Conservation (phyloP, 2,888 invertebrate genomes). For the Cerastis rubricosa region DNA sequence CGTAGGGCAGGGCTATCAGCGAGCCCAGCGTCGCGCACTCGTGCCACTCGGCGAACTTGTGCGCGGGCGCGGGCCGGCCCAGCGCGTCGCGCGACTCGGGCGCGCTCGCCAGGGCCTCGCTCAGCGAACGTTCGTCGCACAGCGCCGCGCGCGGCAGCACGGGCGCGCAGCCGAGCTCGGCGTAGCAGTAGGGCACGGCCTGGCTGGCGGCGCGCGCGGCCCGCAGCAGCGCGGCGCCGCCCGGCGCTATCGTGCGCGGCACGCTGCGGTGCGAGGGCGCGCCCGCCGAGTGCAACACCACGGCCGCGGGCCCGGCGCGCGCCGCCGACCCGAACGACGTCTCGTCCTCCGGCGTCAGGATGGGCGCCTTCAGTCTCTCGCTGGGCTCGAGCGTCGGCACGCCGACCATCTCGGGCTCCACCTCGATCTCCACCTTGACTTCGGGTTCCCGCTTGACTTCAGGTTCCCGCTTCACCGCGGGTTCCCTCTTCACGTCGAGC, state of each 20-base stretch:
- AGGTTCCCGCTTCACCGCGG: not conserved
- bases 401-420: conserved; percentile 59
- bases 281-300: conserved; percentile 45
- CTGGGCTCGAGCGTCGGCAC: conserved; percentile 75
- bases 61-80: conserved; percentile 79
- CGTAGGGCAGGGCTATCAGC: conserved; percentile 98
- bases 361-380: conserved; percentile 83
- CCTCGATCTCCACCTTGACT: conserved; percentile 61
- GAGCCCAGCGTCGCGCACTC: conserved; percentile 95
- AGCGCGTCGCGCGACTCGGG: conserved; percentile 70
- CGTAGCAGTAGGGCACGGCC: conserved; percentile 76
- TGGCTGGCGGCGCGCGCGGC: conserved; percentile 71
- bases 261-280: conserved; percentile 83
- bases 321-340: conserved; percentile 63
- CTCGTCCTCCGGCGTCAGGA: conserved; percentile 77
- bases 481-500: conserved; percentile 3
- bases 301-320: conserved; percentile 57
- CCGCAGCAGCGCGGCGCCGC: conserved; percentile 77
- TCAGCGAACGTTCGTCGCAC: conserved; percentile 41
- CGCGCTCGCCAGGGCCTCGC: conserved; percentile 59
- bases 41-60: conserved; percentile 97
- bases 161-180: conserved; percentile 76
- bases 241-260: conserved; percentile 82
- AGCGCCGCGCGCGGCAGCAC: conserved; percentile 70
- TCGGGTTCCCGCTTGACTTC: conserved; percentile 47